Base-by-base conservation (phyloP, 2,888 invertebrate species). In the Apodemia hepburni region DNA sequence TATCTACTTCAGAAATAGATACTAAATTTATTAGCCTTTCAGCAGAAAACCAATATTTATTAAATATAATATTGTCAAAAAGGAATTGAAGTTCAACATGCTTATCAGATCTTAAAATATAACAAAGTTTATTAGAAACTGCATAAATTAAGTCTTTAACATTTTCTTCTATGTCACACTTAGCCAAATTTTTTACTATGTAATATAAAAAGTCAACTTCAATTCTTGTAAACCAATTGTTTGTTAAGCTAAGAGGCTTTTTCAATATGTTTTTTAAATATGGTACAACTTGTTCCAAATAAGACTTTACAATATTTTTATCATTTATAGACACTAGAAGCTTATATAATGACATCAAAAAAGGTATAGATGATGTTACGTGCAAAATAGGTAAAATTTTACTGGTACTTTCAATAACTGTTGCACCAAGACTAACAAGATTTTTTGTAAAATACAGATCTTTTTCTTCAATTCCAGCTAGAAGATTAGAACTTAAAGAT, bases 151-250 rank as follows among this genome's bases (percentile, higher is more conserved):
- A 66, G 35, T 92, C 90, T 69, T 93, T 93, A 62, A 88, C 85
- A 1, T 74, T 69, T 71, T 92, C 92, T 17, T 79, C 74, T 2
- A 92, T 71, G 45, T 85, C 78, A 62, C 75, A 75, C 63, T 78
- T 75, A 17, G 76, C 71, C 5, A 84, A 84, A 47, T 92, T 75
- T 75, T 87, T 92, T 35, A 93, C 75, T 63, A 92, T 78, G 73
- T 88, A 92, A 71, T 92, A 88, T 8, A 94, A 73, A 11, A 95
- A 81, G 65, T 92, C 87, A 9, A 92, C 87, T 82, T 95, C 95
- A 71, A 93, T 88, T 84, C 93, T 93, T 0, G 94, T 93, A 74
- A 94, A 94, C 93, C 94, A 94, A 74, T 93, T 93, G 58, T 86
- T 86, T 64, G 84, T 86, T n/a, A 93, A 79, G 71, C 82, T 84